These are phyloP conservation scores for Drosophila macrothrix DNA, from an alignment of 2,888 invertebrate species.

Conservation along the genomic window DNA sequence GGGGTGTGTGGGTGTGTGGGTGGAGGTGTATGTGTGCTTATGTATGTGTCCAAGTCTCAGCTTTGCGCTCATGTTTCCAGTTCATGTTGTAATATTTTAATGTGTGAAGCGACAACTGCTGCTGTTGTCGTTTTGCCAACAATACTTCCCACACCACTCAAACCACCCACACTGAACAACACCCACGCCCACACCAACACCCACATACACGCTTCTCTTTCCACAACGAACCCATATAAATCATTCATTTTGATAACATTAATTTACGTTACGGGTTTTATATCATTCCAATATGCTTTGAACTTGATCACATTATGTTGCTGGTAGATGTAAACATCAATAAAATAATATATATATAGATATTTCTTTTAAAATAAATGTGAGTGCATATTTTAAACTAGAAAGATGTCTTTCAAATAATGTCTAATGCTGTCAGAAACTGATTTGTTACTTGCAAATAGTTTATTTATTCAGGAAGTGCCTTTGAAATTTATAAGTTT, in stretches of 20 bases:
- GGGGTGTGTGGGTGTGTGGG: neutral
- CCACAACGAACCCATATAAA: slow-evolving; percentile 51
- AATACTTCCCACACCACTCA: slow-evolving; percentile 21
- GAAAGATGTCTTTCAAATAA: neutral
- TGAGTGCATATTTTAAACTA: neutral
- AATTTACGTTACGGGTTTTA: slow-evolving; percentile 56
- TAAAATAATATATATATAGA: neutral
- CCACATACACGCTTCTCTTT: neutral
- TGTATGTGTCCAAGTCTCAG: slow-evolving; percentile 31
- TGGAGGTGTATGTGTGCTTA: neutral
- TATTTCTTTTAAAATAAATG: neutral
- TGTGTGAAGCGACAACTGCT: slow-evolving; percentile 80
- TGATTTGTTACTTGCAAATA: neutral
- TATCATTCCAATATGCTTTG: slow-evolving; percentile 73
- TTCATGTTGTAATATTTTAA: slow-evolving; percentile 80
- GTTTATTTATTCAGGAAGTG: neutral
- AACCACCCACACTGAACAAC: neutral
- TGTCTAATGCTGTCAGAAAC: neutral
- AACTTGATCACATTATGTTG: slow-evolving; percentile 43
- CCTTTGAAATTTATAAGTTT: neutral
- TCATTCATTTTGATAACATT: slow-evolving; percentile 67
- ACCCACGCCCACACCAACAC: neutral
- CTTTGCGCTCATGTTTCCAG: slow-evolving; percentile 71
- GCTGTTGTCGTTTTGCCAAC: slow-evolving; percentile 70
- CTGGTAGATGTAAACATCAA: slow-evolving; percentile 18